Conservation (phyloP, 1,140 invertebrate species). For the Drosophila bifasciata region DNA sequence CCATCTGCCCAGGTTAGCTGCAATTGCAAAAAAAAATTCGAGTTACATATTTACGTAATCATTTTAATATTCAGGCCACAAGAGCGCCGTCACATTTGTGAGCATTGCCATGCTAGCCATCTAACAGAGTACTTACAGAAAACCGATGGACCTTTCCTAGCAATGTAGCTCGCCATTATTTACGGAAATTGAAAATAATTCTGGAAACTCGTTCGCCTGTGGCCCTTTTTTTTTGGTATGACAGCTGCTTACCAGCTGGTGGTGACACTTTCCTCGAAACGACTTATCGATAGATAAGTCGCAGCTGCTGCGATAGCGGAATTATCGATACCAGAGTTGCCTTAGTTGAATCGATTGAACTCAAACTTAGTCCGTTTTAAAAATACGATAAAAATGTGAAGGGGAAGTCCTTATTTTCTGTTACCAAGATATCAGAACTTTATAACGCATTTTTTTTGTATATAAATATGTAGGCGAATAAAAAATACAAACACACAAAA, state of each 20-base stretch:
- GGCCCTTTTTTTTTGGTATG: constrained; percentile 63
- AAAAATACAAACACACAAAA: too few relatives aligned
- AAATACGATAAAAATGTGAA: too few relatives aligned
- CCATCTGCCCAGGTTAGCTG: constrained; percentile 87
- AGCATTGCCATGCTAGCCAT: neutral
- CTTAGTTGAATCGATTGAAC: too few relatives aligned
- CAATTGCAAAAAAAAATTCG: constrained; percentile 81
- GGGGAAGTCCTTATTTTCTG: too few relatives aligned
- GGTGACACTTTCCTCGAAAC: constrained; percentile 16
- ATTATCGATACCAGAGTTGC: neutral
- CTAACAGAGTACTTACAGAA: constrained; percentile 69
- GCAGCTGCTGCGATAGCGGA: too few relatives aligned
- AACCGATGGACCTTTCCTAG: constrained; percentile 76
- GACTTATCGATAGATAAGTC: constrained; percentile 40
- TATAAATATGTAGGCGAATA: too few relatives aligned
- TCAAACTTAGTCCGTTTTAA: too few relatives aligned
- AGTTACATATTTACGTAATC: constrained; percentile 82
- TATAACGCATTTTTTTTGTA: too few relatives aligned
- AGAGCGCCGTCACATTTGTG: neutral
- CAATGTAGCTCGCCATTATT: constrained; percentile 80
- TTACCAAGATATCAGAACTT: too few relatives aligned
- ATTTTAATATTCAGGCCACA: constrained; percentile 22
- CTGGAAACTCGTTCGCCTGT: constrained; percentile 30
- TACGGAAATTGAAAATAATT: constrained; percentile 41
- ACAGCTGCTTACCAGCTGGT: constrained; percentile 41